Evolutionary conservation across 2,113 vertebrate genomes (phyloP).

Genomic region (Seriola quinqueradiata): DNA sequence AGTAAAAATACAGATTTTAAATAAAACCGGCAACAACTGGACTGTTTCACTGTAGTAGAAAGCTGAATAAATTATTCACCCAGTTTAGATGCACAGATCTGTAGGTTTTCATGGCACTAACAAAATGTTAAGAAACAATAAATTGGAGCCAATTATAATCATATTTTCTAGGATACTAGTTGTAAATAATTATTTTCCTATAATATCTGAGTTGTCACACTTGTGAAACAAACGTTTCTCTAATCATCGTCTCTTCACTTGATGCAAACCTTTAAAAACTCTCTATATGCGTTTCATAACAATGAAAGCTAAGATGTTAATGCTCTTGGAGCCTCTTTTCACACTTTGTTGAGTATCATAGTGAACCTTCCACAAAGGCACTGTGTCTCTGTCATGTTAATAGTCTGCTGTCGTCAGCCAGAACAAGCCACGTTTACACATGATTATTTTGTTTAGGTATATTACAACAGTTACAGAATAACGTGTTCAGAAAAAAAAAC

Average conservation of each 20-base stretch:
- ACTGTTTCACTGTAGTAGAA: background rate
- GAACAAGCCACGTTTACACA: background rate
- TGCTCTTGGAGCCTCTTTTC: background rate
- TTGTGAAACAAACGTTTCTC: background rate
- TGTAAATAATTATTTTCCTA: background rate
- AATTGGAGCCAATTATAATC: background rate
- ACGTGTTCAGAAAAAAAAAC: background rate
- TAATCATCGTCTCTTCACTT: background rate
- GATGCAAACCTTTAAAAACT: background rate
- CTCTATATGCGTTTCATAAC: constrained; percentile 17
- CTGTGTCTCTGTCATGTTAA: constrained; percentile 42
- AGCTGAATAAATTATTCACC: background rate
- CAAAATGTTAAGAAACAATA: background rate
- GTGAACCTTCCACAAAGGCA: constrained; percentile 32
- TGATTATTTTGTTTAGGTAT: background rate
- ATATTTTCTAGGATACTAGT: background rate
- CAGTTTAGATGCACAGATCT: background rate
- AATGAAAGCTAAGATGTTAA: constrained; percentile 42
- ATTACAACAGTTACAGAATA: constrained; percentile 5
- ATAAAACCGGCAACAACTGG: background rate
- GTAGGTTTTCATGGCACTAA: background rate
- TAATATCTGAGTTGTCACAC: background rate
- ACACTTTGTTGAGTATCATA: constrained; percentile 22
- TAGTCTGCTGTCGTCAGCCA: background rate
- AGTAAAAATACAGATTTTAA: background rate